Evolutionary conservation across 1,140 invertebrate species (phyloP), one percentile per base, ranked within the genome.

Genomic region (Bombus vancouverensis): DNA sequence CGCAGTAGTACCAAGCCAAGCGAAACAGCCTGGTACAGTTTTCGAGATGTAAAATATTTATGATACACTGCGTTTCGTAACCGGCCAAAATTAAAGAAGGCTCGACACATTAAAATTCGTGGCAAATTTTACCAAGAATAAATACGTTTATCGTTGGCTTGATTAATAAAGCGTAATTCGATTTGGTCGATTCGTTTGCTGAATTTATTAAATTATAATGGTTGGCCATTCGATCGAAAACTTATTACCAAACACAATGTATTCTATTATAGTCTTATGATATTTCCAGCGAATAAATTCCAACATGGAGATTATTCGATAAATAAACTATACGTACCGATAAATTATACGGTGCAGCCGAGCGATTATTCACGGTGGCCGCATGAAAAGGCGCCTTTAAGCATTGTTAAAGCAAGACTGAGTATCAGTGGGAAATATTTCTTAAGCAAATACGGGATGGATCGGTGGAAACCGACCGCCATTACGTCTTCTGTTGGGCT

Each of bases 361-460:
- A 57, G 18, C 53, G 53, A 28, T 2, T 44, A 68, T 68, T n/a
- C 53, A 28, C 44, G 12, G 42, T 32, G 12, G 28, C n/a, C 18
- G 47, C 10, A 42, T 70, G 47, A 57, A 77, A 68, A 57, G 44
- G 12, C 1, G 18, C 44, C 12, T 76, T 83, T 32, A 76, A 68
- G 72, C 42, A 70, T 83, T 77, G 62, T 76, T 68, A 53, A 66
- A 34, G 47, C 42, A 15, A 47, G 32, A 18, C 42, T 53, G 59
- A 73, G 53, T 28, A 81, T 73, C 57, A 62, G 57, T 22, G 39
- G 57, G 70, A 72, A 44, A 44, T 82, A 83, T 83, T 66, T 66
- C 39, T 68, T 66, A 68, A 65, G 77, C 32, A 80, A 68, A 80
- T 47, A 80, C 65, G 13, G 42, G 65, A 62, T 68, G 42, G 62